Conservation (phyloP, 2,797 vertebrate species). For the Spheniscus humboldti region DNA sequence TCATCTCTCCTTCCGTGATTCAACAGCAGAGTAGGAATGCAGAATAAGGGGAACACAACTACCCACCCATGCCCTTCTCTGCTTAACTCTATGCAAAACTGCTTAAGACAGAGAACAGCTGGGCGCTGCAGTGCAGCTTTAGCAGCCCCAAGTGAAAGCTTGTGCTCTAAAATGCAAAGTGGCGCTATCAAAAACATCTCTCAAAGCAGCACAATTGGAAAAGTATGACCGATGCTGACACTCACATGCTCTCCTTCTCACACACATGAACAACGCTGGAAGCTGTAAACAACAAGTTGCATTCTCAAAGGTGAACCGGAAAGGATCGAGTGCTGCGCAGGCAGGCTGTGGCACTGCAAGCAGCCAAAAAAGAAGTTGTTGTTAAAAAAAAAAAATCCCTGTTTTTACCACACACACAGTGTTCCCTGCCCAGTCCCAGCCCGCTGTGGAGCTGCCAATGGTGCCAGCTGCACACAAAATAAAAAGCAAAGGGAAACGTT, state of each 20-base stretch:
- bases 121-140: background rate
- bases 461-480: background rate
- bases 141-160: background rate
- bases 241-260: background rate
- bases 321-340: background rate
- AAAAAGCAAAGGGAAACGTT: background rate
- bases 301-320: background rate
- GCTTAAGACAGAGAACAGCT: background rate
- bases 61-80: background rate
- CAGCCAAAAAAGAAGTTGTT: background rate
- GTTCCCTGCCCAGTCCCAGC: background rate
- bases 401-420: background rate
- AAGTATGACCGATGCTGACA: background rate
- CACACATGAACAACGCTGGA: background rate
- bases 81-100: conserved; percentile 12
- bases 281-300: background rate
- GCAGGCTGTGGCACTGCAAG: background rate
- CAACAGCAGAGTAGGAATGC: background rate
- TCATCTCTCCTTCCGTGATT: background rate
- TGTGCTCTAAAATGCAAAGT: background rate
- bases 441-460: background rate
- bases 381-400: background rate
- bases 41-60: background rate
- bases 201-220: background rate
- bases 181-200: background rate